Conservation (phyloP, 2,888 invertebrate species). For the Plebejus argus region DNA sequence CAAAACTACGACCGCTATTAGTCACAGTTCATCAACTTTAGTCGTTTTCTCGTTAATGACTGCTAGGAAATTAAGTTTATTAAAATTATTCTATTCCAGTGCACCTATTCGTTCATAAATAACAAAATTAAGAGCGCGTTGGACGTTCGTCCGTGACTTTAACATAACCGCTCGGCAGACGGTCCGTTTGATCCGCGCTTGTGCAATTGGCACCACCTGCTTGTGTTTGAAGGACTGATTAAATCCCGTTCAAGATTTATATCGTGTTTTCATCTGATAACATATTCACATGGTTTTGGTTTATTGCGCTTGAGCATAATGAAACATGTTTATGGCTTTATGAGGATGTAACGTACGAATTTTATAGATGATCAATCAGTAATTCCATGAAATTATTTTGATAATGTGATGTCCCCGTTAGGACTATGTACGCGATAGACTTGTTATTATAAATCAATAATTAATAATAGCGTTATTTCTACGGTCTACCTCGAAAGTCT, state of each 20-base stretch:
- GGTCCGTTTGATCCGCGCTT: neutral
- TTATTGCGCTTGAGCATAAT: conserved; percentile 10
- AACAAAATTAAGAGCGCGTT: conserved; percentile 15
- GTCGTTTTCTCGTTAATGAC: conserved; percentile 13
- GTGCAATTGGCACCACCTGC: conserved; percentile 25
- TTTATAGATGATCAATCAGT: neutral
- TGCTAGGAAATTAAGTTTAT: conserved; percentile 18
- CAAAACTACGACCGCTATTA: conserved; percentile 9
- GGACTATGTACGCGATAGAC: neutral
- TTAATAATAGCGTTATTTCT: neutral
- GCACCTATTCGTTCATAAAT: conserved; percentile 19
- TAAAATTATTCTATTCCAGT: conserved; percentile 8
- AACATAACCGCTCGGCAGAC: neutral
- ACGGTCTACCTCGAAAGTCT: neutral
- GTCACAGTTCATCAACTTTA: conserved; percentile 13
- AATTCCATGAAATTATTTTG: neutral
- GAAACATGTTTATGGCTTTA: neutral
- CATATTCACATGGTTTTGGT: neutral
- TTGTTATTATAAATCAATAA: neutral
- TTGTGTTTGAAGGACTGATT: conserved; percentile 10
- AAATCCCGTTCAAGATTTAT: conserved; percentile 16
- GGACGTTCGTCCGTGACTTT: conserved; percentile 10
- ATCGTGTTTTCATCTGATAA: neutral
- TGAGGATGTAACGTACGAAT: neutral
- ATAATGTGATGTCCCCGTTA: no score